Conservation (phyloP, 1,140 invertebrate species). For the Bombus breviceps region DNA sequence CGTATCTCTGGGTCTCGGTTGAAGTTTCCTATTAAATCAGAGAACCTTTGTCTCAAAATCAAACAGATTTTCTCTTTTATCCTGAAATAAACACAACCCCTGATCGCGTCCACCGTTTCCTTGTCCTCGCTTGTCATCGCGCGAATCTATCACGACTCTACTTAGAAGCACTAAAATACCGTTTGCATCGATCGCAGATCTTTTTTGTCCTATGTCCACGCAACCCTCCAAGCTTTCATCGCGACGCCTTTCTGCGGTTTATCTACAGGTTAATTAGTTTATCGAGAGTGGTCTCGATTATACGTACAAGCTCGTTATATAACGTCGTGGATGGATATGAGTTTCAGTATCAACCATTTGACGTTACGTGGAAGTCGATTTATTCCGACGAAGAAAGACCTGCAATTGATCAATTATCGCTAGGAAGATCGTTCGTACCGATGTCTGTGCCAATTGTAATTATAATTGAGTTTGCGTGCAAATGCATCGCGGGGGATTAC, state of each 20-base stretch:
- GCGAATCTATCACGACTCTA: neutral
- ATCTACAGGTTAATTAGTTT: slow-evolving; percentile 24
- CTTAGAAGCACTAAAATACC: slow-evolving; percentile 30
- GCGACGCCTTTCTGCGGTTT: slow-evolving; percentile 1
- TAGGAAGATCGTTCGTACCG: neutral
- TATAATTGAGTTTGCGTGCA: neutral
- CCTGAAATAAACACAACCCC: neutral
- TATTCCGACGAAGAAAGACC: no score
- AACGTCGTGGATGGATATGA: neutral
- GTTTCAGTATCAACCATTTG: no score
- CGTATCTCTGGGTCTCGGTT: neutral
- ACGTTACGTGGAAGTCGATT: neutral
- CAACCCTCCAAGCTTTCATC: neutral
- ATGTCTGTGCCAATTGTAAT: neutral
- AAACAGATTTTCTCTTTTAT: neutral
- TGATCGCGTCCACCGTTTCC: neutral
- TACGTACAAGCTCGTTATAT: slow-evolving; percentile 4
- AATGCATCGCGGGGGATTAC: neutral
- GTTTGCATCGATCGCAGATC: slow-evolving; percentile 7
- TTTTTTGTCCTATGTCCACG: neutral
- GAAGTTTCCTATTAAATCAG: neutral
- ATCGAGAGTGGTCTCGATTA: neutral
- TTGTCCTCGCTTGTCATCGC: neutral
- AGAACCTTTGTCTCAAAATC: neutral
- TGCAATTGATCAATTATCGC: neutral